These are phyloP conservation scores for Solea solea DNA, from an alignment of 2,113 vertebrate species.

Conservation along the genomic window DNA sequence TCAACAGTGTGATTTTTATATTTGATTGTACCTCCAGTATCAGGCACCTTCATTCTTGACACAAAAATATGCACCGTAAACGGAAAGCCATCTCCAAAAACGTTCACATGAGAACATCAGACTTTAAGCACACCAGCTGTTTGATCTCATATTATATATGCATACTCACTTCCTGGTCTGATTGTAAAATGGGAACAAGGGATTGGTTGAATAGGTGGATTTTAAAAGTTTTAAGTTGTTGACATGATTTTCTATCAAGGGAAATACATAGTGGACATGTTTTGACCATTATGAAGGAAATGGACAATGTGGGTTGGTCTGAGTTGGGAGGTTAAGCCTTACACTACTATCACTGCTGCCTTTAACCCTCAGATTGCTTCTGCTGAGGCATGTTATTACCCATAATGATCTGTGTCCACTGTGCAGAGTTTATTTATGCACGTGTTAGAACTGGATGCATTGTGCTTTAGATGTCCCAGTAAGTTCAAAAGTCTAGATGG, in stretches of 20 bases:
- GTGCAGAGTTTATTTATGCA: slow-evolving; percentile 28
- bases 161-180: slow-evolving; percentile 36
- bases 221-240: background rate
- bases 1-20: slow-evolving; percentile 13
- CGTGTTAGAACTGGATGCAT: background rate
- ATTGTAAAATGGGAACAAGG: slow-evolving; percentile 5
- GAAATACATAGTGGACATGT: slow-evolving; percentile 3
- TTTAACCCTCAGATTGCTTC: slow-evolving; percentile 53
- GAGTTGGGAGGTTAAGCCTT: slow-evolving; percentile 64
- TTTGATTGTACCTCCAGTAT: slow-evolving; percentile 39
- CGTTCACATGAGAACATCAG: background rate
- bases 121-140: slow-evolving; percentile 36
- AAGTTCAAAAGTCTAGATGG: background rate
- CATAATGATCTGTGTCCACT: slow-evolving; percentile 17
- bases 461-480: background rate
- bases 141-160: slow-evolving; percentile 42
- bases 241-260: background rate
- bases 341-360: slow-evolving; percentile 71
- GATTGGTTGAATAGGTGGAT: background rate
- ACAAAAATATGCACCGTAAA: slow-evolving; percentile 41
- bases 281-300: slow-evolving; percentile 14
- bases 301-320: background rate
- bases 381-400: slow-evolving; percentile 24
- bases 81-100: slow-evolving; percentile 28
- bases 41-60: slow-evolving; percentile 27